Evolutionary conservation across 2,797 vertebrate genomes (phyloP).

Genomic region (Gadopsis bispinosus): DNA sequence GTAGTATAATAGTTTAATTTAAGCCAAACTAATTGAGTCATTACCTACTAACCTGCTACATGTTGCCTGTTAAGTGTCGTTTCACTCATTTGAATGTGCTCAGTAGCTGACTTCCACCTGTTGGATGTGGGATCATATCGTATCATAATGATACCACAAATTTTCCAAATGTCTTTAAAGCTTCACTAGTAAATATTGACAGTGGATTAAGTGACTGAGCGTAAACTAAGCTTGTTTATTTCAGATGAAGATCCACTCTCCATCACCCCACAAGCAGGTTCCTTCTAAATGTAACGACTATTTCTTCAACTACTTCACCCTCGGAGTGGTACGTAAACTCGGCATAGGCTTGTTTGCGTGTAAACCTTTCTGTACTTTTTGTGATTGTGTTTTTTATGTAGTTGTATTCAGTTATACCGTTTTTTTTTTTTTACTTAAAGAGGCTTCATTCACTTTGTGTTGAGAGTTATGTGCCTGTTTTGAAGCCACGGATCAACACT

Average conservation of each 20-base stretch:
- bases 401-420: not conserved
- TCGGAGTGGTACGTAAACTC: constrained; percentile 93
- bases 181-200: not conserved
- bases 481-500: not conserved
- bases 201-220: not conserved
- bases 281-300: constrained; percentile 99
- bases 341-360: not conserved
- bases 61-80: not conserved
- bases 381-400: not conserved
- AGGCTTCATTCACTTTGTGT: not conserved
- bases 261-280: constrained; percentile 98
- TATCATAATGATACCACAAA: not conserved
- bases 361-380: not conserved
- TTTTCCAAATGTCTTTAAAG: not conserved
- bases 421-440: not conserved
- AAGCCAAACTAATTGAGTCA: not conserved
- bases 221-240: constrained; percentile 53
- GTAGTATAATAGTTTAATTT: no score
- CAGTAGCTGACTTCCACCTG: not conserved
- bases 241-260: constrained; percentile 99
- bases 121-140: not conserved
- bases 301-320: constrained; percentile 99
- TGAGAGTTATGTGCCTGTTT: not conserved
- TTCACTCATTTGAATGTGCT: not conserved
- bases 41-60: not conserved